phyloP scores from a whole-genome alignment of 2,113 vertebrate species.

The Perognathus longimembris region DNA sequence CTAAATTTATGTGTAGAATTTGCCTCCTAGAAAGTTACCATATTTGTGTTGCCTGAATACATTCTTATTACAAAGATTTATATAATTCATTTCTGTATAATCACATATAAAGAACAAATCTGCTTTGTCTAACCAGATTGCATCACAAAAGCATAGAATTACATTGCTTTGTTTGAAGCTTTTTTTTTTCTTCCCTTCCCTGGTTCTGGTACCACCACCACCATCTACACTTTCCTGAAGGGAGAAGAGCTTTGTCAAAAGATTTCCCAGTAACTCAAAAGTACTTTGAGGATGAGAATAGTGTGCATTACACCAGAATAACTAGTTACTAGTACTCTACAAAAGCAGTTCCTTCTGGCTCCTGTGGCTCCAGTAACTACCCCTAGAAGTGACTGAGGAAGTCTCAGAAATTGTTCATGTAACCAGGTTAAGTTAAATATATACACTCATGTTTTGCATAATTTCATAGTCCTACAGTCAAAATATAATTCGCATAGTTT shows the following conservation, averaged over 20 bases:
- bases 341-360: slow-evolving; percentile 22
- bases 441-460: slow-evolving; percentile 1
- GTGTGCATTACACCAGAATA: background rate
- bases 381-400: slow-evolving; percentile 40
- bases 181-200: background rate
- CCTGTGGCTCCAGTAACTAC: background rate
- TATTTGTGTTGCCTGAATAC: background rate
- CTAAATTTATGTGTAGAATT: background rate
- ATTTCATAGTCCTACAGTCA: background rate
- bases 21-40: background rate
- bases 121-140: background rate
- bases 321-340: background rate
- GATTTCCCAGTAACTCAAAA: slow-evolving; percentile 44
- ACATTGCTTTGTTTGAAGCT: slow-evolving; percentile 17
- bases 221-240: slow-evolving; percentile 36
- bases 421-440: slow-evolving; percentile 61
- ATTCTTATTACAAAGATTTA: slow-evolving; percentile 40
- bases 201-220: background rate
- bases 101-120: background rate
- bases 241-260: slow-evolving; percentile 65
- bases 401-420: slow-evolving; percentile 3
- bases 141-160: background rate
- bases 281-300: background rate
- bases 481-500: slow-evolving; percentile 28
- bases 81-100: slow-evolving; percentile 23